Evolutionary conservation across 2,888 invertebrate species (phyloP).

Genomic region (Psococerastis gibbosa): DNA sequence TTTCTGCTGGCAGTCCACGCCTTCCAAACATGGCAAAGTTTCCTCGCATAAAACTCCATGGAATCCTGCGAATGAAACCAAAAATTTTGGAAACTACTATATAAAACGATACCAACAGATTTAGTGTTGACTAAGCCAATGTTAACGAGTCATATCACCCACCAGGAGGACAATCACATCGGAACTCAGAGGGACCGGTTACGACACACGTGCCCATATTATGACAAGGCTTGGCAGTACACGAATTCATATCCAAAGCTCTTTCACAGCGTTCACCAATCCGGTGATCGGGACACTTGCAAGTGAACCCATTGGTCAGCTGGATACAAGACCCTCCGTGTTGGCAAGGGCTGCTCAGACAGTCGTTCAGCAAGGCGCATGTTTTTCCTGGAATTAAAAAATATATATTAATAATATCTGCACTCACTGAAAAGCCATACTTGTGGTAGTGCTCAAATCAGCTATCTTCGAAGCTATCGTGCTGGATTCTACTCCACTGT

Average conservation of each 20-base stretch:
- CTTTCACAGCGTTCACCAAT: conserved; percentile 27
- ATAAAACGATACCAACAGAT: not conserved
- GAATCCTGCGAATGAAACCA: conserved; percentile 28
- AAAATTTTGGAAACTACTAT: conserved; percentile 10
- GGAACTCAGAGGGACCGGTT: conserved; percentile 28
- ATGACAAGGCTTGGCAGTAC: not conserved
- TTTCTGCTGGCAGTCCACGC: conserved; percentile 28
- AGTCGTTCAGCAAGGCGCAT: conserved; percentile 1
- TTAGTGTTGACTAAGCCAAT: too few relatives aligned
- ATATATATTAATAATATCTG: too few relatives aligned
- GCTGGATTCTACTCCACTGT: too few relatives aligned
- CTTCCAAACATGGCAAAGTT: conserved; percentile 33
- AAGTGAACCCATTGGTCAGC: conserved; percentile 21
- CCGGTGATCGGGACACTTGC: conserved; percentile 23
- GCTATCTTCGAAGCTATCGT: too few relatives aligned
- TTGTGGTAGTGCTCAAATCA: too few relatives aligned
- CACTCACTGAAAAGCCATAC: too few relatives aligned
- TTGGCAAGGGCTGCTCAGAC: conserved; percentile 15
- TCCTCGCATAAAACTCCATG: conserved; percentile 43
- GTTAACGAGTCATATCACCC: too few relatives aligned
- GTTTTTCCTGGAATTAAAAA: not conserved
- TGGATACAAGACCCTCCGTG: conserved; percentile 31
- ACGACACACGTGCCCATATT: conserved; percentile 42
- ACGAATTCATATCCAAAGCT: conserved; percentile 2
- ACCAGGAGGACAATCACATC: conserved; percentile 42